Percentiles rank a stretch among this genome's conserved stretches.
Conservation (phyloP, 2,113 vertebrate species). For the Mobula birostris region DNA sequence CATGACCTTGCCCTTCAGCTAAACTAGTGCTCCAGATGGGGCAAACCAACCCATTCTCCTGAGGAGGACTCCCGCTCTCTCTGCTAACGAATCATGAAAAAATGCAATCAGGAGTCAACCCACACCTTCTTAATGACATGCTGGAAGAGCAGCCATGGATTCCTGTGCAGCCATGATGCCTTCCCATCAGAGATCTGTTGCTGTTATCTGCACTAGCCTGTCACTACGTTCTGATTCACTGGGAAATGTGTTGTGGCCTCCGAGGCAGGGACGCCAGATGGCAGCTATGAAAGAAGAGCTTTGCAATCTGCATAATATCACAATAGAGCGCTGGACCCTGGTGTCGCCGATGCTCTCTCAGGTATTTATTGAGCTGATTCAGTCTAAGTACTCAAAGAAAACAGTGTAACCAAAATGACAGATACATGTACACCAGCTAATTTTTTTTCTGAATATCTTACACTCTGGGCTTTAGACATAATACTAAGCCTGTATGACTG, state of each 20-base stretch:
- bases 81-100: background rate
- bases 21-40: background rate
- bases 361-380: slow-evolving; percentile 8
- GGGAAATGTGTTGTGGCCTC: background rate
- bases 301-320: slow-evolving; percentile 12
- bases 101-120: background rate
- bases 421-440: background rate
- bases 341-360: background rate
- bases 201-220: background rate
- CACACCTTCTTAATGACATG: no score
- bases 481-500: background rate
- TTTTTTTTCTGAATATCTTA: background rate
- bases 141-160: background rate
- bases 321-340: background rate
- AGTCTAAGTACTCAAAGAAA: background rate
- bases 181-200: background rate
- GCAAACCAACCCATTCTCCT: background rate
- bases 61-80: no score
- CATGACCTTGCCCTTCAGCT: background rate
- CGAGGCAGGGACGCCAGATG: background rate
- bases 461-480: background rate
- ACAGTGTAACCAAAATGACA: background rate
- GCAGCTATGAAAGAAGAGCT: background rate
- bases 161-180: background rate
- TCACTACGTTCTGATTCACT: background rate